These are phyloP conservation scores for Sternarchorhynchus goeldii DNA, from an alignment of 2,797 vertebrate species.

Conservation along the genomic window DNA sequence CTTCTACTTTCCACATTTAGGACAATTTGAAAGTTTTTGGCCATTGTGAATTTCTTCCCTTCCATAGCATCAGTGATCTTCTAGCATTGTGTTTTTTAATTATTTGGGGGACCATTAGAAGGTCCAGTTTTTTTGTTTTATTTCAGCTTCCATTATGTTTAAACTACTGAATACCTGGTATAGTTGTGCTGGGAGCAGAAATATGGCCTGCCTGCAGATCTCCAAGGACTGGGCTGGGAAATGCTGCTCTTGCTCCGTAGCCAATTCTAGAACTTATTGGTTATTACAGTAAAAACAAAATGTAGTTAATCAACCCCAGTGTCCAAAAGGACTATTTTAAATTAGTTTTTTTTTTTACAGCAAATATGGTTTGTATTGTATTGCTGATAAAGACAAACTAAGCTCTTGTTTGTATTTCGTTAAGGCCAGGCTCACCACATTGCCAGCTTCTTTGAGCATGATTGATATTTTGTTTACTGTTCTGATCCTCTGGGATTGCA, in stretches of 20 bases:
- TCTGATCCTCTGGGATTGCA: constrained; percentile 48
- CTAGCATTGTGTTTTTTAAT: background rate
- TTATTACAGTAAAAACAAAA: constrained; percentile 13
- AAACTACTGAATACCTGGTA: no score
- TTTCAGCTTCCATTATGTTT: no score
- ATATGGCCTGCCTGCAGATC: no score
- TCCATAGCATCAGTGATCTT: background rate
- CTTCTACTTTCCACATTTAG: background rate
- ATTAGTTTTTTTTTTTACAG: background rate
- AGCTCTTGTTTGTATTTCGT: constrained; percentile 45
- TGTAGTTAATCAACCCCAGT: background rate
- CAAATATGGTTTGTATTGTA: constrained; percentile 8
- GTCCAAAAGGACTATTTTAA: background rate
- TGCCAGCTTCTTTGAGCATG: constrained; percentile 54
- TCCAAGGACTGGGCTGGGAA: no score
- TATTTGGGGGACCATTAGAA: no score
- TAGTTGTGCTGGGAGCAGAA: no score
- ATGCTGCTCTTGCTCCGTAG: no score
- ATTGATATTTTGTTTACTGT: constrained; percentile 61
- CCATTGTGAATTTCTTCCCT: background rate
- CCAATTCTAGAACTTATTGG: background rate
- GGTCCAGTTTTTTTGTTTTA: no score
- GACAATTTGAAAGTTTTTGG: background rate
- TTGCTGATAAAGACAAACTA: constrained; percentile 32
- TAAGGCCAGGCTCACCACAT: constrained; percentile 26